These are phyloP conservation scores for Taenaris catops DNA, from an alignment of 2,888 invertebrate species.

Conservation along the genomic window DNA sequence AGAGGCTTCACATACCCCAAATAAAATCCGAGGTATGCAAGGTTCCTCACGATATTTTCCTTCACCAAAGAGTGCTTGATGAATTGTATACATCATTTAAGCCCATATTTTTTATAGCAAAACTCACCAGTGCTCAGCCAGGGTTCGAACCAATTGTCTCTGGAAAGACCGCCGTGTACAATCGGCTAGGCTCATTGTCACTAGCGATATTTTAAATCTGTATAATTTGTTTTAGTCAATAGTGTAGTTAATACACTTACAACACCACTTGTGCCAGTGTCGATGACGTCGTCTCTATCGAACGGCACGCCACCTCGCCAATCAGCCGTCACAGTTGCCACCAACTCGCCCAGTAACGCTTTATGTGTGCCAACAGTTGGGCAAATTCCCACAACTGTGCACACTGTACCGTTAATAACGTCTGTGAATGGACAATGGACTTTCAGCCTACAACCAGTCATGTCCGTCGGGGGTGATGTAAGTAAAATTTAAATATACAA, in stretches of 20 bases:
- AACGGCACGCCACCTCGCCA: constrained; percentile 32
- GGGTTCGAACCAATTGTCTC: too few relatives aligned
- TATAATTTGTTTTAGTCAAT: constrained; percentile 42
- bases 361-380: constrained; percentile 26
- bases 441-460: constrained; percentile 65
- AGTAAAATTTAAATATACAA: too few relatives aligned
- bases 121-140: too few relatives aligned
- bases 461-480: constrained; percentile 67
- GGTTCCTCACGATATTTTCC: too few relatives aligned
- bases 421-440: constrained; percentile 72
- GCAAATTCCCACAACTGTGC: constrained; percentile 46
- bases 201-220: too few relatives aligned
- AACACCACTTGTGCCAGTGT: constrained; percentile 33
- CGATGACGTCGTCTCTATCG: constrained; percentile 18
- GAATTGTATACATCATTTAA: too few relatives aligned
- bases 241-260: constrained; percentile 43
- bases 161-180: too few relatives aligned
- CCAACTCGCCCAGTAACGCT: constrained; percentile 16
- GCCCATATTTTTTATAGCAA: too few relatives aligned
- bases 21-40: too few relatives aligned
- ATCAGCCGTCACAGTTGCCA: constrained; percentile 24
- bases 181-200: too few relatives aligned
- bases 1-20: too few relatives aligned
- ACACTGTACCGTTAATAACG: constrained; percentile 63
- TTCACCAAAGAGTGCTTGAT: too few relatives aligned